Percentiles rank a stretch among this genome's conserved stretches.
Evolutionary conservation across 1,140 invertebrate genomes (phyloP).

Genomic region (Lordiphosa clarofinis): DNA sequence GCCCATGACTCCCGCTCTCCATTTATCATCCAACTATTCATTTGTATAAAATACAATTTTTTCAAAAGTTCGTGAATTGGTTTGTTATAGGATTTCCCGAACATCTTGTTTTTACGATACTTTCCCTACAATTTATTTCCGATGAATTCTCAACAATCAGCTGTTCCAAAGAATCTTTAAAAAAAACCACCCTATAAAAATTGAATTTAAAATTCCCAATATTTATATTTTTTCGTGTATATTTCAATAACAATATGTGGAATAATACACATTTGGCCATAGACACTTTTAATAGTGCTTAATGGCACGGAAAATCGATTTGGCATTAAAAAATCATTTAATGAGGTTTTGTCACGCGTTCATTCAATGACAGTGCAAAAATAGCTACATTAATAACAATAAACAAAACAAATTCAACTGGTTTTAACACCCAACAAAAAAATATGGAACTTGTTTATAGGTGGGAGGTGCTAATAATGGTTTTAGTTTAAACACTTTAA

Average conservation of each 20-base stretch:
- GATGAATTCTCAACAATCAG: too few relatives aligned
- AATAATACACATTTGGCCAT: conserved; percentile 19
- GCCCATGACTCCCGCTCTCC: too few relatives aligned
- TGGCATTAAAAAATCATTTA: conserved; percentile 50
- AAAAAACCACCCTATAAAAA: too few relatives aligned
- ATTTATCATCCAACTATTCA: too few relatives aligned
- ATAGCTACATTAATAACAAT: conserved; percentile 19
- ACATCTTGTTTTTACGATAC: too few relatives aligned
- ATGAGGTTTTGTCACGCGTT: conserved; percentile 53
- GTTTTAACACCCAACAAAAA: conserved; percentile 12
- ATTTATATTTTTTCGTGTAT: neutral
- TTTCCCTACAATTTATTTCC: too few relatives aligned
- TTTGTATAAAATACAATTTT: too few relatives aligned
- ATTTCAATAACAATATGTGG: neutral
- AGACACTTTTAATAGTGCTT: conserved; percentile 25
- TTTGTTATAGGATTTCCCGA: too few relatives aligned
- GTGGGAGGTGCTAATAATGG: neutral
- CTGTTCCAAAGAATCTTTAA: too few relatives aligned
- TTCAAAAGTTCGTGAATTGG: too few relatives aligned
- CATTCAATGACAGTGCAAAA: conserved; percentile 36
- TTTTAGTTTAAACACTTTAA: too few relatives aligned
- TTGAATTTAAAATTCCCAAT: too few relatives aligned
- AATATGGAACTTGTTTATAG: conserved; percentile 4
- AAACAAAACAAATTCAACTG: conserved; percentile 30
- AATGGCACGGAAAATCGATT: conserved; percentile 64